Evolutionary conservation across 2,113 vertebrate species (phyloP), one percentile per base, ranked within the genome.

Genomic region (Hippopotamus amphibius): DNA sequence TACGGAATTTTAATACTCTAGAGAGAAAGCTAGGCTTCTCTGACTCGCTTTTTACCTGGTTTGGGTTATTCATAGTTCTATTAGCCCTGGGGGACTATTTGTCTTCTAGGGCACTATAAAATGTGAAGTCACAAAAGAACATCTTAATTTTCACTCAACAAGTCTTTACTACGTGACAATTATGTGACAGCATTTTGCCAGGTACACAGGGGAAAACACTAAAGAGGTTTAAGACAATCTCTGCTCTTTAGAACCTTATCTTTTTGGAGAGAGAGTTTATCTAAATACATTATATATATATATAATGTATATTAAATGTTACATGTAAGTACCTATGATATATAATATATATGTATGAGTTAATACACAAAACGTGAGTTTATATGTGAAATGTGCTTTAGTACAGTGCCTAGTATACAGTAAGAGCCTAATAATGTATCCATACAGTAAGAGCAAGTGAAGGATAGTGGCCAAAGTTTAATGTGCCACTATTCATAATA

Each of bases 141-240:
- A 59, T 57, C 50, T 68, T 97, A 68, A 80, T 87, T 94, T 90
- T 41, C n/a, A 94, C 33, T 85, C 65, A 92, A 0, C 1, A 69
- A 21, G 33, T 88, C 57, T 43, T 90, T 82, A 72, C 6, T 59
- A 57, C 83, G 17, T 85, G 16, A 69, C 17, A 94, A 13, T 59
- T 95, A 55, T 7, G 13, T 69, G 69, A 74, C 17, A 84, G 24
- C 8, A 46, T 68, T 88, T 94, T 90, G 3, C n/a, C 59, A 85
- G 59, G 22, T 5, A 83, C 10, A 50, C 26, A 11, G 5, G 9
- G 33, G 1, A 28, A 82, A 88, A 79, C 12, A 63, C 9, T 55
- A 41, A 91, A 90, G 63, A 72, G 14, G 28, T 77, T 79, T 82
- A 95, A 81, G 53, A 88, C 7, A 69, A 81, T 63, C 37, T 46